Base-by-base conservation (phyloP, 2,797 vertebrate genomes). In the Sebastiscus tertius region DNA sequence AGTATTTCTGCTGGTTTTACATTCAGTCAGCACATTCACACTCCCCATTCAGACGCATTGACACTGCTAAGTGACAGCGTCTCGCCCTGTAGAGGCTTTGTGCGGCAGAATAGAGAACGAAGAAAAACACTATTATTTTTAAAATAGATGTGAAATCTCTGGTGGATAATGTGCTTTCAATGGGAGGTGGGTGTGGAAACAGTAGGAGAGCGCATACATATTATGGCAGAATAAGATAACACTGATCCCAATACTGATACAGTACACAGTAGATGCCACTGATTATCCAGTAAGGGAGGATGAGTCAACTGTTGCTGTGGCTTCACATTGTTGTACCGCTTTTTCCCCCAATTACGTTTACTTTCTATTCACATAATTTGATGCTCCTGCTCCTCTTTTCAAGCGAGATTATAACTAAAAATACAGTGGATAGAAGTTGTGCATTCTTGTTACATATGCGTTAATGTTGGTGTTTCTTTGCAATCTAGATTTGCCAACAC, bases 1-100 rank as follows among this genome's bases (percentile, higher is more conserved):
- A 93, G 90, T 90, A 89, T 93, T 94, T 93, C 92, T 90, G 88
- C 90, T 82, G 49, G 73, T 92, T 94, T 93, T 92, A 83, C 90
- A 92, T 94, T 94, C 92, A 93, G 93, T 95, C 94, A 95, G 94
- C 92, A 96, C 82, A 93, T 94, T 95, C 89, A 86, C 91, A 83
- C 86, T 86, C 71, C 84, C 90, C 85, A 90, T 94, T 93, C 86
- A 93, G 84, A 91, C 71, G 64, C 92, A 89, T 89, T 94, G 89
- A 94, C 92, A 88, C 86, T 85, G 92, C 91, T 95, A 94, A 95
- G 93, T 95, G 93, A 94, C 93, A 90, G 90, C 86, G 86, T 93
- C 92, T 91, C 83, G 71, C 94, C 90, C 90, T 83, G 88, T 88
- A 81, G 83, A 85, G 87, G 85, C 93, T 91, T 92, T 94, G 92